phyloP scores from a whole-genome alignment of 2,797 vertebrate species.

The Pseudotriccus pelzelni region DNA sequence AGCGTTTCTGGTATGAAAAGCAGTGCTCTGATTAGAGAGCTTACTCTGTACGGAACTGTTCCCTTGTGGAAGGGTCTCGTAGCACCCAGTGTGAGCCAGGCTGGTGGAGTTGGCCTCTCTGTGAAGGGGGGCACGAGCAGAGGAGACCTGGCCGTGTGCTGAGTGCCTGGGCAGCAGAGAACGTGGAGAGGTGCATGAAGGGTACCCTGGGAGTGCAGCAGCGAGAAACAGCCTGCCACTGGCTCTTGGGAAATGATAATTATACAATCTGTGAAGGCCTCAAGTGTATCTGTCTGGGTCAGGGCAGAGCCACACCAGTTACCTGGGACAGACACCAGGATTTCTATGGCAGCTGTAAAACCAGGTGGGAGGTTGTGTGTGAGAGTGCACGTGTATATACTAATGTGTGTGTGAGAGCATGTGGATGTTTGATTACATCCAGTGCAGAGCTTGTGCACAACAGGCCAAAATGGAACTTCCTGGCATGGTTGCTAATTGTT shows the following conservation, averaged over 20 bases:
- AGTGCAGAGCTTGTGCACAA: background rate
- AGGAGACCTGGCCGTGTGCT: background rate
- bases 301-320: background rate
- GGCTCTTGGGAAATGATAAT: background rate
- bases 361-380: background rate
- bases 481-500: background rate
- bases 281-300: background rate
- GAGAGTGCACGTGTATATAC: rapidly evolving
- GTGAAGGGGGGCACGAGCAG: background rate
- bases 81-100: background rate
- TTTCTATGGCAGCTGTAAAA: background rate
- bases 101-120: rapidly evolving
- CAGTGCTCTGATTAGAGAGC: background rate
- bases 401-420: too few relatives aligned
- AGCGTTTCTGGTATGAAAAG: background rate
- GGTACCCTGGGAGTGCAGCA: background rate
- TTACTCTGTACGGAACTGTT: rapidly evolving
- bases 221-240: background rate
- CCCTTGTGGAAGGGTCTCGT: background rate
- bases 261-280: background rate
- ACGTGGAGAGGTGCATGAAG: rapidly evolving
- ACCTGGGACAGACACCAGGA: background rate
- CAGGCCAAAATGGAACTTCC: background rate
- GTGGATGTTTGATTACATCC: background rate
- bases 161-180: background rate